Conservation (phyloP, 2,113 vertebrate genomes). For the Loxodonta africana region DNA sequence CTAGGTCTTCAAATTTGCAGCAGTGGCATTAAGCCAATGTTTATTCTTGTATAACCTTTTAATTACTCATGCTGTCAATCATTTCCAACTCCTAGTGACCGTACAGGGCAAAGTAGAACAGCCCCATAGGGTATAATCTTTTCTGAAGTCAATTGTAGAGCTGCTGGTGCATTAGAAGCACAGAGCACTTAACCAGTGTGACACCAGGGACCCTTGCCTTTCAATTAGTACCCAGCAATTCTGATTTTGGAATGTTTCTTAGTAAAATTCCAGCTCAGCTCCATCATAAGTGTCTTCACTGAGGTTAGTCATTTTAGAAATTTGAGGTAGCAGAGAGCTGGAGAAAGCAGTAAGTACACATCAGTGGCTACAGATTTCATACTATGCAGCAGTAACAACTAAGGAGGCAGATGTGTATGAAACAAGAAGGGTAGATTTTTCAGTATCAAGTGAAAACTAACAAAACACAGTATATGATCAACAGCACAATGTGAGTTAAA, state of each 20-base stretch:
- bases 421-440: neutral
- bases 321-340: neutral
- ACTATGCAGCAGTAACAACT: neutral
- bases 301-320: neutral
- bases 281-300: neutral
- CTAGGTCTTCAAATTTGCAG: neutral
- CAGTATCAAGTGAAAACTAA: neutral
- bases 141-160: too few relatives aligned
- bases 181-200: too few relatives aligned
- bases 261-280: neutral
- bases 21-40: neutral
- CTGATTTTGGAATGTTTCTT: neutral
- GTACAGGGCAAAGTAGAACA: too few relatives aligned
- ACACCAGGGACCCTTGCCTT: too few relatives aligned
- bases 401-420: neutral
- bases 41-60: neutral
- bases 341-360: too few relatives aligned
- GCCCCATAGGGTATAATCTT: too few relatives aligned
- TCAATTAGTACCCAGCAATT: neutral
- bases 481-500: neutral
- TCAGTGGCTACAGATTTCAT: neutral
- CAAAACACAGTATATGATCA: too few relatives aligned
- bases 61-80: too few relatives aligned
- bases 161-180: too few relatives aligned
- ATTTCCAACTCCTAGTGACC: too few relatives aligned